Base-by-base conservation (phyloP, 2,888 invertebrate species). In the Tubulanus polymorphus region DNA sequence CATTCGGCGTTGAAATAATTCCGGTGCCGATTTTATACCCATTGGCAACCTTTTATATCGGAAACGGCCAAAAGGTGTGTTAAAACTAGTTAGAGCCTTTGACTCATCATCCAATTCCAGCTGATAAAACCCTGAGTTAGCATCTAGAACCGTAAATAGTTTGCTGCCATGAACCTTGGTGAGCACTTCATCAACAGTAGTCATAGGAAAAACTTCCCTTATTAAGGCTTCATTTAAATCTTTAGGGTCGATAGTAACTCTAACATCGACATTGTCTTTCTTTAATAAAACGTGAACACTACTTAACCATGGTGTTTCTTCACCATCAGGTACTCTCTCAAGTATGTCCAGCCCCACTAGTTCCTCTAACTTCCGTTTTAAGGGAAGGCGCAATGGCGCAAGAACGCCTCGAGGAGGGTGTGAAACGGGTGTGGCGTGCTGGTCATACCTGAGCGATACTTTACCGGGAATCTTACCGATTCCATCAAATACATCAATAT, bases 141-240 rank as follows among this genome's bases (percentile, higher is more conserved):
- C 45, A 41, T 54, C 55, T 3, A 54, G 29, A 1, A 45, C 29
- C n/a, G 61, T 61, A 48, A 67, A 63, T 10, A 62, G 48, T 29
- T 59, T 63, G 8, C 65, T 61, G 23, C 48, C 37, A n/a, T 61
- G 58, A 23, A 67, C 27, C n/a, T 18, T 25, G 10, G 54, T 29
- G 3, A 65, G 50, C 12, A 64, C 61, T 37, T 67, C 64, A 18
- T 55, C 55, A 15, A 55, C 53, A 18, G 55, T 55, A n/a, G 20
- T 26, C 12, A 26, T 37, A 2, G 55, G 51, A 37, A 56, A 37
- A 27, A 37, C 41, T 45, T 54, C 55, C 32, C 57, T n/a, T 10
- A 45, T 48, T 23, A 57, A 30, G 2, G 55, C 57, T 30, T 57
- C 49, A 29, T 56, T 57, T 1, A 57, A 45, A 41, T 57, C 50